phyloP scores from a whole-genome alignment of 92 coral and sea anemone genomes.

The Zoanthus solanderi region DNA sequence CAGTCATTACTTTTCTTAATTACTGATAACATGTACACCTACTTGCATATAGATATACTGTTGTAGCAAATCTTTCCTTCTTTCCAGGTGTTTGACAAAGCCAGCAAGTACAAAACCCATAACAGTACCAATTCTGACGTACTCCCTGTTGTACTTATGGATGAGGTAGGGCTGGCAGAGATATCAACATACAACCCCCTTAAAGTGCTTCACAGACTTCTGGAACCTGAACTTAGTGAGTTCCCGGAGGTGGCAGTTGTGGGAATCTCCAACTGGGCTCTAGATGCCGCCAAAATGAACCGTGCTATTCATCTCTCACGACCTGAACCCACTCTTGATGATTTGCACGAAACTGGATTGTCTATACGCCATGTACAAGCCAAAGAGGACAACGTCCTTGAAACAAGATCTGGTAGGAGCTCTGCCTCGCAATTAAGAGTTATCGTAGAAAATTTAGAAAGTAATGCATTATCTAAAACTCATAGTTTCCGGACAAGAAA shows the following conservation, averaged over 20 bases:
- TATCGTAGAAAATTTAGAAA: not conserved
- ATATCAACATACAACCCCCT: constrained; percentile 60
- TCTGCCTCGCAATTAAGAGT: not conserved
- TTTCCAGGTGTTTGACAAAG: constrained; percentile 53
- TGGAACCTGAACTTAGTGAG: constrained; percentile 56
- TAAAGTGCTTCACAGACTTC: constrained; percentile 58
- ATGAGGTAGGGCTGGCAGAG: constrained; percentile 62
- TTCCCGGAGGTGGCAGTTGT: constrained; percentile 64
- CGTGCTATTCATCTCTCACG: constrained; percentile 69
- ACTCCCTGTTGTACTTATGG: constrained; percentile 57
- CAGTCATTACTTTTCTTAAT: too few relatives aligned
- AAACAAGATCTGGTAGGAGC: constrained; percentile 17
- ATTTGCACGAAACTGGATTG: constrained; percentile 53
- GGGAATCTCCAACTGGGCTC: constrained; percentile 48
- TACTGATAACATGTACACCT: too few relatives aligned
- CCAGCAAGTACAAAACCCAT: constrained; percentile 57
- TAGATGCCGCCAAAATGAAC: constrained; percentile 72
- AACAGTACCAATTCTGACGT: constrained; percentile 41
- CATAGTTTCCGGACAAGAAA: not conserved
- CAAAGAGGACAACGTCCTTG: not conserved
- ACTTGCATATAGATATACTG: not conserved
- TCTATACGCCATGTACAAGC: constrained; percentile 35
- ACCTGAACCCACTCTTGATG: constrained; percentile 55
- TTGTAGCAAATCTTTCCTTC: not conserved
- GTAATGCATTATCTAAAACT: not conserved